Conservation (phyloP, 2,888 invertebrate genomes). For the Lithophane leautieri region DNA sequence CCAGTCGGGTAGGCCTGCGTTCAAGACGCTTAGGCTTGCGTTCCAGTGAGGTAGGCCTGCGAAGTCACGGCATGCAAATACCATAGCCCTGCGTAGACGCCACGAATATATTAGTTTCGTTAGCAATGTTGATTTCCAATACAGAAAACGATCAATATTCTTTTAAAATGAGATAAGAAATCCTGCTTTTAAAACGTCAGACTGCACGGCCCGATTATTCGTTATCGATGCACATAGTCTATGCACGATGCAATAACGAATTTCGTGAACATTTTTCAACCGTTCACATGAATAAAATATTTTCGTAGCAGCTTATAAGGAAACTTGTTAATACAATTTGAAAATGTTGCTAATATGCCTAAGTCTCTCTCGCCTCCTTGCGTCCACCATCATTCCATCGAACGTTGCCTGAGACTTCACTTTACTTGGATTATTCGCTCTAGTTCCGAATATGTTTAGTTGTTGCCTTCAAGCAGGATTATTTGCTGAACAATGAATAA, state of each 20-base stretch:
- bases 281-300: conserved; percentile 50
- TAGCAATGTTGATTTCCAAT: neutral
- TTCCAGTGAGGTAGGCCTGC: neutral
- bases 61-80: no score
- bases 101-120: neutral
- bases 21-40: neutral
- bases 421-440: neutral
- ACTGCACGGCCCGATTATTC: conserved; percentile 7
- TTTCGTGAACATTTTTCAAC: conserved; percentile 50
- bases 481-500: neutral
- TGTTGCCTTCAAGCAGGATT: neutral
- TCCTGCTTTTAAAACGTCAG: neutral
- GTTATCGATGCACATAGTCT: conserved; percentile 22
- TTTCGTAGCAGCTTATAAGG: conserved; percentile 1
- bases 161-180: conserved; percentile 2
- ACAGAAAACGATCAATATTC: neutral
- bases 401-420: neutral
- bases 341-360: conserved; percentile 10
- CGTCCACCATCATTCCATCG: neutral
- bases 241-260: conserved; percentile 41
- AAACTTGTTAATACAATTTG: conserved; percentile 22
- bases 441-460: neutral
- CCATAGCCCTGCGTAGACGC: neutral
- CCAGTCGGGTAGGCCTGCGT: neutral
- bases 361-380: conserved; percentile 4